Evolutionary conservation across 2,797 vertebrate genomes (phyloP).

Genomic region (Alosa sapidissima): DNA sequence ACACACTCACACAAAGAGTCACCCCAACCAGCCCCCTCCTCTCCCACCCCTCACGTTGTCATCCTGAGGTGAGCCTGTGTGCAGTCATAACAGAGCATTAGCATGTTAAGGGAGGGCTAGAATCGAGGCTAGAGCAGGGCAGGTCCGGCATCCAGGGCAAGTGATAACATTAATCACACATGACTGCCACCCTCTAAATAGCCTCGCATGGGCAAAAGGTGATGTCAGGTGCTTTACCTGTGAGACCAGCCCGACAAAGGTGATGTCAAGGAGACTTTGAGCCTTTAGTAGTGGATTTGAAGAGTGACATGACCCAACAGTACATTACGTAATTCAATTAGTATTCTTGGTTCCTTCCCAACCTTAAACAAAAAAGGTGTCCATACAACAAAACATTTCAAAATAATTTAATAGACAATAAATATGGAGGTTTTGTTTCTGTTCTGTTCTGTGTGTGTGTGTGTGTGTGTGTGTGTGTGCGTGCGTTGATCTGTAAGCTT

Average conservation of each 20-base stretch:
- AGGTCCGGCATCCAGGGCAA: neutral
- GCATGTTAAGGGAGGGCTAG: neutral
- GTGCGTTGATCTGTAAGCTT: no score
- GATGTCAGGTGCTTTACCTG: constrained; percentile 5
- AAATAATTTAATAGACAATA: neutral
- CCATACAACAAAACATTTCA: neutral
- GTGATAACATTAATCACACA: constrained; percentile 4
- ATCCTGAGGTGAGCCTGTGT: neutral
- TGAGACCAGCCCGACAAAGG: neutral
- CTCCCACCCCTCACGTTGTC: neutral
- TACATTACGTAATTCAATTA: neutral
- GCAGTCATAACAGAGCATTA: neutral
- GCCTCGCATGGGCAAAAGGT: neutral
- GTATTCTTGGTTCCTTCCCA: neutral
- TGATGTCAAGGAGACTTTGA: neutral
- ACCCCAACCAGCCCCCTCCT: no score
- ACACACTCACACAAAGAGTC: neutral
- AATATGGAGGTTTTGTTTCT: neutral
- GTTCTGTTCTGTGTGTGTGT: neutral
- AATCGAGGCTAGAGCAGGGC: neutral
- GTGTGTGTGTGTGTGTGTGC: neutral
- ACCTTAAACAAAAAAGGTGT: neutral
- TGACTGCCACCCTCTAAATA: constrained; percentile 1
- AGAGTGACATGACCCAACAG: neutral
- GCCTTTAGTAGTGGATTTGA: neutral